These are phyloP conservation scores for Stenolophus ochropezus DNA, from an alignment of 2,888 invertebrate species.

Conservation along the genomic window DNA sequence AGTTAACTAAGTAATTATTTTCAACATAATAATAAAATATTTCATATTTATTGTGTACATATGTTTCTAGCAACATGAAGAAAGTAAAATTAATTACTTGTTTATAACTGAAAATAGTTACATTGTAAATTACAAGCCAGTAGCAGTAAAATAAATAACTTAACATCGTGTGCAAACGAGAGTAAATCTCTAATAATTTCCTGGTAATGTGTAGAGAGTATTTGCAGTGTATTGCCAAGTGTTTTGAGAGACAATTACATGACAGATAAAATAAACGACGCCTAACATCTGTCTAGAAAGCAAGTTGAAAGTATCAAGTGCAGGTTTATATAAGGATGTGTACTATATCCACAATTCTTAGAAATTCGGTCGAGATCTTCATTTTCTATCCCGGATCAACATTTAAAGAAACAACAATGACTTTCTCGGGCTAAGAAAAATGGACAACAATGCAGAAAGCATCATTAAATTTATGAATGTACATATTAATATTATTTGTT, in stretches of 20 bases:
- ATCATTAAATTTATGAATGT: not conserved
- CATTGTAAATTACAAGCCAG: not conserved
- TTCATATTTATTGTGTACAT: not conserved
- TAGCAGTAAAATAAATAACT: not conserved
- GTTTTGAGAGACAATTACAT: constrained; percentile 43
- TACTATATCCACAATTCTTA: constrained; percentile 44
- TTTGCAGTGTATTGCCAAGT: constrained; percentile 22
- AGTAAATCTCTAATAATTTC: not conserved
- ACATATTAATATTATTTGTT: too few relatives aligned
- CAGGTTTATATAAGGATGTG: constrained; percentile 32
- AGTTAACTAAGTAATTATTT: too few relatives aligned
- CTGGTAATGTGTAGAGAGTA: constrained; percentile 17
- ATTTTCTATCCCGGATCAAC: constrained; percentile 33
- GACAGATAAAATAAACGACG: constrained; percentile 39
- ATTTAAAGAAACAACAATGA: not conserved
- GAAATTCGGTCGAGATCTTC: constrained; percentile 37
- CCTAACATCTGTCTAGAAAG: constrained; percentile 56
- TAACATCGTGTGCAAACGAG: not conserved
- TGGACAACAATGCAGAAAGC: not conserved
- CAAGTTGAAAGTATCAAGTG: constrained; percentile 42
- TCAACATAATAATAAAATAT: too few relatives aligned
- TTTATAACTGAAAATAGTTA: not conserved
- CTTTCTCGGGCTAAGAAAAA: not conserved
- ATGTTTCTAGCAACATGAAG: too few relatives aligned
- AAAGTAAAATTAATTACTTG: not conserved